Evolutionary conservation across 2,888 invertebrate species (phyloP).

Genomic region (Leptinotarsa rubiginosa): DNA sequence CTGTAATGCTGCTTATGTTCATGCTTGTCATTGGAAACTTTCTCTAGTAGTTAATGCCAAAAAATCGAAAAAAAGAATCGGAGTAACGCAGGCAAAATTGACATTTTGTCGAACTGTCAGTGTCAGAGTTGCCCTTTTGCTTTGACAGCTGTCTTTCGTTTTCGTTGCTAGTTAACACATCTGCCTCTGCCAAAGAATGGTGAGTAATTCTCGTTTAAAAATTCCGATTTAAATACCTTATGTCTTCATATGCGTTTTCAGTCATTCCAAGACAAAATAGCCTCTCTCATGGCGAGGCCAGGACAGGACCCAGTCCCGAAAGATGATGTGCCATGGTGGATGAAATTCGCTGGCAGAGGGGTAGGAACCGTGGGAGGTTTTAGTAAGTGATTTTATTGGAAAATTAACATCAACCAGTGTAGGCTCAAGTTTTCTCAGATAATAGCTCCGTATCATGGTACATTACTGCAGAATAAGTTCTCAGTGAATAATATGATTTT

Average conservation of each 20-base stretch:
- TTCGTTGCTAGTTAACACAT: neutral
- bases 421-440: neutral
- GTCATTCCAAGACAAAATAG: conserved; percentile 85
- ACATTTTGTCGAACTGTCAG: too few relatives aligned
- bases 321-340: conserved; percentile 90
- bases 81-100: too few relatives aligned
- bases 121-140: neutral
- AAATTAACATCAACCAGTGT: conserved; percentile 2
- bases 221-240: neutral
- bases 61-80: too few relatives aligned
- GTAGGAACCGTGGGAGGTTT: conserved; percentile 87
- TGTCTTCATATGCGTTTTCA: conserved; percentile 60
- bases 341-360: conserved; percentile 87
- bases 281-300: conserved; percentile 83
- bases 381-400: conserved; percentile 71
- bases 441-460: neutral
- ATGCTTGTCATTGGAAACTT: too few relatives aligned
- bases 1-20: too few relatives aligned
- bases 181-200: conserved; percentile 17
- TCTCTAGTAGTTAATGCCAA: too few relatives aligned
- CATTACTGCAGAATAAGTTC: too few relatives aligned
- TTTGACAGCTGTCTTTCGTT: neutral
- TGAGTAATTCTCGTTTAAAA: neutral
- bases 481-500: too few relatives aligned
- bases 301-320: conserved; percentile 81